phyloP scores from a whole-genome alignment of 37 sponge, comb jelly and placozoan genomes.

The Amphimedon queenslandica region DNA sequence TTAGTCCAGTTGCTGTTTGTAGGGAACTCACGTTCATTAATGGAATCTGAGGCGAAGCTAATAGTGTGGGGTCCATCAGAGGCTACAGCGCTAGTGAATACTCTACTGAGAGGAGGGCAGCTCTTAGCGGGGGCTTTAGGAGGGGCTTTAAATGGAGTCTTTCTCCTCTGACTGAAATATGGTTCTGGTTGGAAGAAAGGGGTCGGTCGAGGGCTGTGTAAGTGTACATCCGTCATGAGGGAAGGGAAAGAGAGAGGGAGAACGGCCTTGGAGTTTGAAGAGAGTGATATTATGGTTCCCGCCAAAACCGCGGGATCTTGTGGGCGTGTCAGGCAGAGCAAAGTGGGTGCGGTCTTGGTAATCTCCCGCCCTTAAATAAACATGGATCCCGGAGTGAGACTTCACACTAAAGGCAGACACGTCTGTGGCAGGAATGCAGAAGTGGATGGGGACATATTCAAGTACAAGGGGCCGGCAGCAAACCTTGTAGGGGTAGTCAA shows the following conservation, averaged over 20 bases:
- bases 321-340: too few species aligned
- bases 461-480: conserved; percentile 28
- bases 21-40: conserved; percentile 2
- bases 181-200: conserved; percentile 17
- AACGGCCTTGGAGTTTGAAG: too few species aligned
- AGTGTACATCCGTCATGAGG: too few species aligned
- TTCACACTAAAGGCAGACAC: conserved; percentile 41
- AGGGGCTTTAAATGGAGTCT: conserved; percentile 69
- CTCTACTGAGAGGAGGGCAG: conserved; percentile 71
- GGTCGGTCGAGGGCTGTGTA: conserved; percentile 28
- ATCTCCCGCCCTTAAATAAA: too few species aligned
- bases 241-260: too few species aligned
- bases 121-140: conserved; percentile 65
- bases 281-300: too few species aligned
- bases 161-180: conserved; percentile 61
- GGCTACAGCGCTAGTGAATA: conserved; percentile 25
- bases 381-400: conserved; percentile 39
- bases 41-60: conserved; percentile 57
- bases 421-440: conserved; percentile 36
- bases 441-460: conserved; percentile 47
- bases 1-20: too few species aligned
- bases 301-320: too few species aligned
- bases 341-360: too few species aligned
- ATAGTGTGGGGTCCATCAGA: conserved; percentile 22
- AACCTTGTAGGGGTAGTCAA: conserved; percentile 65